A percentile compares a stretch with the other conserved stretches of the same genome.
Evolutionary conservation across 2,888 invertebrate genomes (phyloP).

Genomic region (Biston betularia): DNA sequence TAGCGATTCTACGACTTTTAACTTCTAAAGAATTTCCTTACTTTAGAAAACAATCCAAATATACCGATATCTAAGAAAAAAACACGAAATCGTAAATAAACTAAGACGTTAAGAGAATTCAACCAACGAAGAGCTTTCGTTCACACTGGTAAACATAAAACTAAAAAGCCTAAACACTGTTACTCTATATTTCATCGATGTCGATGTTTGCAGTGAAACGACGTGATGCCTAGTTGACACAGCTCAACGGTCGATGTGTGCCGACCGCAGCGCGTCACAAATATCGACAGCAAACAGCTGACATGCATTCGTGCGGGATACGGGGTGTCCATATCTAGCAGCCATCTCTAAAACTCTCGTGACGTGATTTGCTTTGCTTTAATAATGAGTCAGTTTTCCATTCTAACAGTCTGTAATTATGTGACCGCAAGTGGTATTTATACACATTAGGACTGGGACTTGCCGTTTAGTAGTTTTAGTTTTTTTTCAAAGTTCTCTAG

Average conservation of each 20-base stretch:
- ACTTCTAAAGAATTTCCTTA: too few relatives aligned
- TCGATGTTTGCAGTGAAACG: not conserved
- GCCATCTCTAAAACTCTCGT: conserved; percentile 1
- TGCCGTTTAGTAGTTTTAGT: too few relatives aligned
- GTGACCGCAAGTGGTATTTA: not conserved
- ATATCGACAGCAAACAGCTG: conserved; percentile 14
- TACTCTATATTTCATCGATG: not conserved
- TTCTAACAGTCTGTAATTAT: not conserved
- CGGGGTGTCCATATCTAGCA: conserved; percentile 4
- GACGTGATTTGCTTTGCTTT: not conserved
- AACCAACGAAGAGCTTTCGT: not conserved
- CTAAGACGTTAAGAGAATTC: too few relatives aligned
- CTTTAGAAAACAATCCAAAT: too few relatives aligned
- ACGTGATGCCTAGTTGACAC: not conserved
- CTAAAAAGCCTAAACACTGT: too few relatives aligned
- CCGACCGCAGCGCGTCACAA: conserved; percentile 16
- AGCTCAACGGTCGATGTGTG: conserved; percentile 14
- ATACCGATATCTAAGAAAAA: too few relatives aligned
- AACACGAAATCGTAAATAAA: too few relatives aligned
- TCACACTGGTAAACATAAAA: not conserved
- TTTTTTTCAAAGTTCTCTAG: too few relatives aligned
- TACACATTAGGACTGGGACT: not conserved
- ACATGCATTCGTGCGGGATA: conserved; percentile 6
- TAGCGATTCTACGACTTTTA: too few relatives aligned
- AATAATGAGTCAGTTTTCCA: not conserved